Evolutionary conservation across 92 coral and sea anemone genomes (phyloP), one percentile per base, ranked within the genome.

Genomic region (Isaurus tuberculatus): DNA sequence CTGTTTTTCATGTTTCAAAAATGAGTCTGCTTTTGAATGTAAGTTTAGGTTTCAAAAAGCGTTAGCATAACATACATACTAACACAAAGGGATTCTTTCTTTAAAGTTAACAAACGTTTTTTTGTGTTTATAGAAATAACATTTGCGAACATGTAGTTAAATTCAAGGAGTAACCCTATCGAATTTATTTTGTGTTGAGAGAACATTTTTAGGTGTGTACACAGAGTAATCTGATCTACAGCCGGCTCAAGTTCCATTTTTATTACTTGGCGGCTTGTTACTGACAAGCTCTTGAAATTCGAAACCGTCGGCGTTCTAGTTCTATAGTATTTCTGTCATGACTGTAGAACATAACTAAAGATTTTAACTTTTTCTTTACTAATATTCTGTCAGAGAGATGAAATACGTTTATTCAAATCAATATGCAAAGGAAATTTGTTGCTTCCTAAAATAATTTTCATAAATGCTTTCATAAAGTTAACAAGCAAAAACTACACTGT

Each of bases 201-300:
- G 69, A 19, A 42, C 10, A 25, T 57, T 70, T 34, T 58, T 49
- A 34, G 37, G 48, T 77, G 70, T 77, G 70, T 77, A 36, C 53
- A 77, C 5, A 57, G 11, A 11, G 70, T 77, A 57, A 77, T 23
- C 36, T 36, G 82, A 77, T 77, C 60, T 77, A 20, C 53, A 25
- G 70, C 33, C 34, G 20, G 48, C 51, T 11, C 82, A 58, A 37
- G 27, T 40, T 63, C 70, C 55, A 4, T 19, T 36, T 61, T 75
- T 60, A 77, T 77, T 77, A 58, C 70, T 77, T 55, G 34, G 33
- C 69, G 55, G 70, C 11, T 34, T 16, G 15, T 26, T 77, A 34
- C 34, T 77, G 82, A 77, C 82, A 77, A 77, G 49, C 22, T 19
- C 82, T 23, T 77, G 82, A 77, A 77, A 77, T 64, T 13, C 34